Evolutionary conservation across 2,113 vertebrate species (phyloP).

Genomic region (Amphiprion percula): DNA sequence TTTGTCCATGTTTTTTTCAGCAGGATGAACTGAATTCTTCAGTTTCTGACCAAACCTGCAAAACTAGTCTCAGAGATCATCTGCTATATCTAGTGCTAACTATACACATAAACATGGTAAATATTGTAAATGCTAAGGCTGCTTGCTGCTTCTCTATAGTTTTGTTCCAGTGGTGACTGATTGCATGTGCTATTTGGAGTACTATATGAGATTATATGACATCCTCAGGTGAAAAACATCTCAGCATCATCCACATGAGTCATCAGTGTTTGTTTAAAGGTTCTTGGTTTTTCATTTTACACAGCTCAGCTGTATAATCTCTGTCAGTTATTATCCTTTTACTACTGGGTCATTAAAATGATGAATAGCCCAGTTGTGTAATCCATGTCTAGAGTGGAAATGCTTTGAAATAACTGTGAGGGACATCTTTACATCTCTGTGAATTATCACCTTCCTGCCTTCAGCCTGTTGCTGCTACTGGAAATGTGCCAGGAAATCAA

Average conservation of each 20-base stretch:
- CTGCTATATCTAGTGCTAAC: background rate
- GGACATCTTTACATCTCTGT: slow-evolving; percentile 52
- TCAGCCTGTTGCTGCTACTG: slow-evolving; percentile 11
- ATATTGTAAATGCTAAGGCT: no score
- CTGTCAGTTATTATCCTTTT: slow-evolving; percentile 47
- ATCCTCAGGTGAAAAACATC: background rate
- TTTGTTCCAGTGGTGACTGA: background rate
- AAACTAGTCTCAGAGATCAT: no score
- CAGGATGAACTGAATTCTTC: no score
- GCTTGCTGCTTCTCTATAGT: no score
- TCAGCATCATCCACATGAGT: background rate
- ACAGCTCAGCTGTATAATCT: slow-evolving; percentile 5
- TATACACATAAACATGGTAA: background rate
- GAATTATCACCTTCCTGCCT: slow-evolving; percentile 60
- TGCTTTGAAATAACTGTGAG: slow-evolving; percentile 58
- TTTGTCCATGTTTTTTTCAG: no score
- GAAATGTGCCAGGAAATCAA: slow-evolving; percentile 22
- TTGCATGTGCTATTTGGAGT: background rate
- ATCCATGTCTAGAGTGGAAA: slow-evolving; percentile 57
- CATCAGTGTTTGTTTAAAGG: slow-evolving; percentile 28
- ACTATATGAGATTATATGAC: background rate
- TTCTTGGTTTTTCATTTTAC: slow-evolving; percentile 23
- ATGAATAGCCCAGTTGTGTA: slow-evolving; percentile 53
- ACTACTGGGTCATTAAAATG: slow-evolving; percentile 51
- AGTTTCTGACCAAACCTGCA: no score